Base-by-base conservation (phyloP, 2,888 invertebrate species). In the Stenodema calcarata region DNA sequence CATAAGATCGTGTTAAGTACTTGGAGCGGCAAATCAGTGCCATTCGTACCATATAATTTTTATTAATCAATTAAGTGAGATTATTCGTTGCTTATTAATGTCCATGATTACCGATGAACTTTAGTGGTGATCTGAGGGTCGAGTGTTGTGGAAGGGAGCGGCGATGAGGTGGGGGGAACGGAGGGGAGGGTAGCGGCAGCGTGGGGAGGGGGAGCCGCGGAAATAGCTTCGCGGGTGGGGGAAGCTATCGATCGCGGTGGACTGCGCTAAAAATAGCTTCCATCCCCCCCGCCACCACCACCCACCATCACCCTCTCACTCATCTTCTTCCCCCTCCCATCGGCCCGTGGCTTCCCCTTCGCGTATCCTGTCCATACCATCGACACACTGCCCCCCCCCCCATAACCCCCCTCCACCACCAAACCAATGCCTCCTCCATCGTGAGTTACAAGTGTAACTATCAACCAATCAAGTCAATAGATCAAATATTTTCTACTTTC, bases 211-310 rank as follows among this genome's bases (percentile, higher is more conserved):
- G 2, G 35, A 35, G 78, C 44, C 44, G 78, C 44, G 78, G 78
- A 78, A 78, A 78, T 78, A 78, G 78, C 30, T 41, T 18, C 44
- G 78, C 30, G 78, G 44, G 44, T 44, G 78, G 78, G 78, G 78
- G 78, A 41, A 41, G 44, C 42, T 78, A 78, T 78, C 78, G 78
- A 78, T 78, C 78, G 78, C 78, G 78, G 78, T 44, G 78, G 78
- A 78, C 78, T 35, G 27, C 0, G 78, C 78, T 78, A 78, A 78
- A 78, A 78, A 78, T 78, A 78, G 78, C 78, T 0, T 27, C 78
- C 11, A 7, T 23, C 14, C 78, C 41, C 35, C 12, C 35, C 30
- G 4, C 41, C 30, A 7, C 16, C 73, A 27, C 73, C 7, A 73
- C 4, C 9, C n/a, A 16, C 73, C 73, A 16, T 42, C 76, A 16